Conservation (phyloP, 2,888 invertebrate species). For the Agonopterix alstromeriana region DNA sequence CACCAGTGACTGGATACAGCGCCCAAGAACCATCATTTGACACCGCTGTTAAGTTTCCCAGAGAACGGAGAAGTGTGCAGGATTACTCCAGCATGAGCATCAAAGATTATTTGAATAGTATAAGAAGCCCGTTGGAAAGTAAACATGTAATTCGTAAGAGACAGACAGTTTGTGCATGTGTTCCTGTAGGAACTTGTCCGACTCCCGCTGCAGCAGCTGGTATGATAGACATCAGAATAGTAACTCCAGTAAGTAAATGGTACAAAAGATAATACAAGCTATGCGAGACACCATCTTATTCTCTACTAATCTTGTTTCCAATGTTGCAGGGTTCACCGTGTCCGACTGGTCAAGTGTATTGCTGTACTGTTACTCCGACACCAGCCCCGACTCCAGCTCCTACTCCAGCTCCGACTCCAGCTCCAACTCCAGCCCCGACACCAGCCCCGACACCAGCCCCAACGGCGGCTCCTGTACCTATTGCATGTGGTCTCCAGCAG, state of each 20-base stretch:
- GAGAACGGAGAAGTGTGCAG: constrained; percentile 40
- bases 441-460: neutral
- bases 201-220: constrained; percentile 59
- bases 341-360: constrained; percentile 57
- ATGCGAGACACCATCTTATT: too few species aligned
- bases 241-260: constrained; percentile 68
- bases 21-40: constrained; percentile 46
- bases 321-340: constrained; percentile 30
- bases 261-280: too few species aligned
- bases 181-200: constrained; percentile 23
- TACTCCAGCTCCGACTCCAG: neutral
- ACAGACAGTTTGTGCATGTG: constrained; percentile 54
- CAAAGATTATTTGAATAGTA: constrained; percentile 17
- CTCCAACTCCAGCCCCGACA: neutral
- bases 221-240: constrained; percentile 78
- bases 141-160: constrained; percentile 48
- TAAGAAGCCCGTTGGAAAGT: constrained; percentile 10
- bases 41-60: constrained; percentile 56
- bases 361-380: constrained; percentile 28
- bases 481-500: constrained; percentile 66
- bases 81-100: constrained; percentile 11
- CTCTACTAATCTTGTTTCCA: neutral
- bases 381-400: neutral
- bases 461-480: constrained; percentile 5
- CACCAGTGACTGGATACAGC: constrained; percentile 46